Conservation (phyloP, 2,113 vertebrate genomes). For the Psittacus erithacus region DNA sequence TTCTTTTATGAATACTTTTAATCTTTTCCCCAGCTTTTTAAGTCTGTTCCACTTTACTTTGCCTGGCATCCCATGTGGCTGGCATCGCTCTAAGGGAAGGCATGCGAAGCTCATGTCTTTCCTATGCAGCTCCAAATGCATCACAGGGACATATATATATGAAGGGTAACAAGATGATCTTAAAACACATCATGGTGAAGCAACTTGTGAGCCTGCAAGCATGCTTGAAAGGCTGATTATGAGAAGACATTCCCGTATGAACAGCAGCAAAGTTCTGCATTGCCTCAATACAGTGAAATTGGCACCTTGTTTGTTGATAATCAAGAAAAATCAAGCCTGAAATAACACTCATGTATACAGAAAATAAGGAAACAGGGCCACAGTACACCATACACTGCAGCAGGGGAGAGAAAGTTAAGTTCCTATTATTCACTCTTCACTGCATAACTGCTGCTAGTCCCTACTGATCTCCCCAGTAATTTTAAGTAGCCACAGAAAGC, state of each 20-base stretch:
- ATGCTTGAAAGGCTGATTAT: not conserved
- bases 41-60: not conserved
- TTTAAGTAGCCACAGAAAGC: not conserved
- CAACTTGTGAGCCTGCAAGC: not conserved
- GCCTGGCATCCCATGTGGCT: not conserved
- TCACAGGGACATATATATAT: fast-evolving
- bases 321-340: not conserved
- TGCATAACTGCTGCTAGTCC: not conserved
- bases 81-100: not conserved
- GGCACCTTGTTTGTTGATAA: not conserved
- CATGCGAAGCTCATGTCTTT: not conserved
- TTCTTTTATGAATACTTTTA: not conserved
- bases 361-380: not conserved
- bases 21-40: not conserved
- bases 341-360: not conserved
- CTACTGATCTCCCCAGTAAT: not conserved
- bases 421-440: not conserved
- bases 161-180: not conserved
- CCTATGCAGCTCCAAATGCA: not conserved
- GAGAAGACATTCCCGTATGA: not conserved
- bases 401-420: not conserved
- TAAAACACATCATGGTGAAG: not conserved
- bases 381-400: not conserved
- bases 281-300: not conserved
- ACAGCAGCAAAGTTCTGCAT: fast-evolving